These are phyloP conservation scores for Papilio glaucus DNA, from an alignment of 1,140 invertebrate genomes.

Conservation along the genomic window DNA sequence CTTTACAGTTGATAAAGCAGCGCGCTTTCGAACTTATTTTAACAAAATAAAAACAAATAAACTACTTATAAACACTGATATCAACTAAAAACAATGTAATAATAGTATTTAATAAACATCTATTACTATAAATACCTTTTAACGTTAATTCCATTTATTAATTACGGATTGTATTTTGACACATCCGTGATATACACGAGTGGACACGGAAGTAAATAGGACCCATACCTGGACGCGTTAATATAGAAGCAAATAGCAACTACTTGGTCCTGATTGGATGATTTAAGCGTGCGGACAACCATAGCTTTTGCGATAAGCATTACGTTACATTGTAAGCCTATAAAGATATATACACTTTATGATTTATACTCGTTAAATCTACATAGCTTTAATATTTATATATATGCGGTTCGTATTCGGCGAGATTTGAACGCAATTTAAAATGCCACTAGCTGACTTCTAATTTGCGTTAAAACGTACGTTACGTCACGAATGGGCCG, in stretches of 20 bases:
- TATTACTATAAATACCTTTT: background rate
- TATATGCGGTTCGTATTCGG: no score
- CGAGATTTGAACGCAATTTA: no score
- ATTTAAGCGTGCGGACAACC: background rate
- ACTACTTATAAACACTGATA: background rate
- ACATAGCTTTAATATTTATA: no score
- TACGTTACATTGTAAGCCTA: no score
- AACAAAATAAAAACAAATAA: background rate
- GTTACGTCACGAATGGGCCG: no score
- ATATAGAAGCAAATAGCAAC: background rate
- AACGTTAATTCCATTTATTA: background rate
- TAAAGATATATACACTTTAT: no score
- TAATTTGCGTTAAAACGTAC: no score
- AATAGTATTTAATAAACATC: no score
- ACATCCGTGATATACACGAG: background rate
- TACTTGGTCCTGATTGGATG: background rate
- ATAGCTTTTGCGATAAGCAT: background rate
- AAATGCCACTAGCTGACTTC: no score
- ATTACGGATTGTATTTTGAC: background rate
- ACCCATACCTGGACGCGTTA: background rate
- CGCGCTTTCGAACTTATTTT: background rate
- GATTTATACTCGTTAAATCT: no score
- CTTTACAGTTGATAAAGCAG: no score
- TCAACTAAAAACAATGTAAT: background rate
- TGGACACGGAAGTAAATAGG: background rate